Evolutionary conservation across 1,140 invertebrate genomes (phyloP), one percentile per base, ranked within the genome.

Genomic region (Drosophila watanabei): DNA sequence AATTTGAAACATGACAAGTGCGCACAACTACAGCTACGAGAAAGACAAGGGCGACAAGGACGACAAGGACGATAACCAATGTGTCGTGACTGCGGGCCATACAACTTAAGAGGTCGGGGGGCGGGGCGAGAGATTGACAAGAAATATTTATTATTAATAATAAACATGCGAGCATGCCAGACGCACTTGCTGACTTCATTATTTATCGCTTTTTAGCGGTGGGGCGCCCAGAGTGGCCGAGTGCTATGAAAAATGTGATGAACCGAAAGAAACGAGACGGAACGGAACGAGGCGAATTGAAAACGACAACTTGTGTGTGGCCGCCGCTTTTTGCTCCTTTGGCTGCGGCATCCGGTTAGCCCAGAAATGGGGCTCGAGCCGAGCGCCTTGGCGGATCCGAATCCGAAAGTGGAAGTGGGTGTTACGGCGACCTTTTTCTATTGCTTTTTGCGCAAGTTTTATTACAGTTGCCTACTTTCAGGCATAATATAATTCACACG

Each of bases 61-160:
- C 24, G 73, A 78, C 61, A 52, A 76, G 60, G 52, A 56, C 52
- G 75, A 58, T 58, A 60, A 32, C 52, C 59, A 33, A 57, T 63
- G 61, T 88, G 62, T 85, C 85, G 84, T 88, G 84, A 72, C 75
- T 68, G 37, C 70, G 32, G 56, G 77, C 66, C 78, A 88, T 88
- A 81, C 56, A 79, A 75, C 80, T 88, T 88, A 89, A 89, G 80
- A 70, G 81, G 54, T 81, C 56, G 51, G 46, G 62, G 66, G 49
- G 68, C 30, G 46, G 69, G 68, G 46, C 54, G 45, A 73, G 30
- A 69, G 86, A 88, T 89, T 88, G 85, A 89, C 80, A 88, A 88
- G 85, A 90, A 89, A 80, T 89, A 89, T 89, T 85, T 89, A 89
- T 89, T 89, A 89, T 89, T 90, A 89, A 90, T 89, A 86, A 90